These are phyloP conservation scores for Pammene fasciana DNA, from an alignment of 2,888 invertebrate genomes.

Conservation along the genomic window DNA sequence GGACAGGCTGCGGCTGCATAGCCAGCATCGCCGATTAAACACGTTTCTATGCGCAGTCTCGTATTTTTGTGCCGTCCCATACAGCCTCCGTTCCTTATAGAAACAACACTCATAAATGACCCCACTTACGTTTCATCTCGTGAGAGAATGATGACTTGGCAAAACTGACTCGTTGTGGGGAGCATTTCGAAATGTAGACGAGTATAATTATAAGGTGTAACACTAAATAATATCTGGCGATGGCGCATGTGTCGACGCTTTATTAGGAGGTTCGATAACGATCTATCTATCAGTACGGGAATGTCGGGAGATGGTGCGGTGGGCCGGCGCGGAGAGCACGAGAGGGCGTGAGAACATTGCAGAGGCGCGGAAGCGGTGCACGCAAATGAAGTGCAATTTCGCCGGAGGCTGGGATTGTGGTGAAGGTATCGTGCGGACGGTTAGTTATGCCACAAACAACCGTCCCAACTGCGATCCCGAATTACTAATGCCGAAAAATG, in stretches of 20 bases:
- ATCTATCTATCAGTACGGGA: constrained; percentile 56
- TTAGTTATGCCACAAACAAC: constrained; percentile 45
- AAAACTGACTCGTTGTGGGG: constrained; percentile 55
- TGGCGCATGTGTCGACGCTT: constrained; percentile 59
- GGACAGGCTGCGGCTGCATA: constrained; percentile 60
- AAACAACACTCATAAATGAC: constrained; percentile 59
- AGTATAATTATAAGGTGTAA: constrained; percentile 58
- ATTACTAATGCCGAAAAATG: too few species aligned
- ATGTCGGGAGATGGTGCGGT: constrained; percentile 38
- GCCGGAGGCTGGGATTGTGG: constrained; percentile 63
- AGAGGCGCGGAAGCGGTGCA: constrained; percentile 61
- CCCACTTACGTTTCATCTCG: constrained; percentile 62
- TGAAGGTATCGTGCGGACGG: constrained; percentile 57
- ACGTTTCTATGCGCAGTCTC: constrained; percentile 81
- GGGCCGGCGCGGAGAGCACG: constrained; percentile 32
- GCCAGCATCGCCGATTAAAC: constrained; percentile 75
- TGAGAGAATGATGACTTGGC: constrained; percentile 69
- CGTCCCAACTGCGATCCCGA: constrained; percentile 7
- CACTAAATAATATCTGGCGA: constrained; percentile 58
- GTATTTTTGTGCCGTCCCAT: constrained; percentile 67
- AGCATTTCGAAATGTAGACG: constrained; percentile 55
- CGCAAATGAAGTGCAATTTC: constrained; percentile 78
- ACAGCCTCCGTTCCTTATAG: constrained; percentile 48
- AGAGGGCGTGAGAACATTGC: constrained; percentile 70
- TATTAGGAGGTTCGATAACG: constrained; percentile 54